Percentiles rank a stretch among this genome's conserved stretches.
Conservation (phyloP, 1,140 invertebrate species). For the Rhopalosiphum padi region DNA sequence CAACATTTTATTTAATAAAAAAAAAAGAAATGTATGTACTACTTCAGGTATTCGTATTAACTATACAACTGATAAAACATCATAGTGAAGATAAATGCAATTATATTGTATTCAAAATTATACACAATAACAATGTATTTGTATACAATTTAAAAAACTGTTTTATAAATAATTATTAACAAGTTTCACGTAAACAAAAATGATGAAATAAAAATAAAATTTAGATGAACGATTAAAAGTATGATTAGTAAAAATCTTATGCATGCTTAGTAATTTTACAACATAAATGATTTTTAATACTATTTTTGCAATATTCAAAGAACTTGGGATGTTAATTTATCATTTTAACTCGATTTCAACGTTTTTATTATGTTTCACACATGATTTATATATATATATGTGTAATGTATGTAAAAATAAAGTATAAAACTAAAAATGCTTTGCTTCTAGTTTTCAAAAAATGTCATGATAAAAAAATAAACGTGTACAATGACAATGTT, state of each 20-base stretch:
- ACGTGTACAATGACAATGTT: not conserved
- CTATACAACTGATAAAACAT: not conserved
- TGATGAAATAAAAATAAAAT: not conserved
- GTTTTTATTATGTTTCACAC: not conserved
- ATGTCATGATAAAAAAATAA: not conserved
- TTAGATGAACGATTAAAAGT: not conserved
- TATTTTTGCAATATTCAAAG: not conserved
- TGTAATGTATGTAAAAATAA: too few relatives aligned
- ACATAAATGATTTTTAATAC: not conserved
- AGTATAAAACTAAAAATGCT: too few relatives aligned
- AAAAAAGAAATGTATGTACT: not conserved
- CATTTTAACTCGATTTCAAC: not conserved
- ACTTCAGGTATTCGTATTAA: too few relatives aligned
- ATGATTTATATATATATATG: too few relatives aligned
- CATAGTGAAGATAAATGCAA: not conserved
- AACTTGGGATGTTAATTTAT: not conserved
- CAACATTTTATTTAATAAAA: not conserved
- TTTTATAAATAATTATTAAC: not conserved
- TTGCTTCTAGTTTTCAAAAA: not conserved
- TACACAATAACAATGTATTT: not conserved
- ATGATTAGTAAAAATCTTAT: not conserved
- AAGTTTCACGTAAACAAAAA: not conserved
- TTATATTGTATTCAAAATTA: not conserved
- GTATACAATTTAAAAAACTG: constrained; percentile 4
- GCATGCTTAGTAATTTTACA: not conserved